Evolutionary conservation across 2,888 invertebrate genomes (phyloP).

Genomic region (Suillia variegata): DNA sequence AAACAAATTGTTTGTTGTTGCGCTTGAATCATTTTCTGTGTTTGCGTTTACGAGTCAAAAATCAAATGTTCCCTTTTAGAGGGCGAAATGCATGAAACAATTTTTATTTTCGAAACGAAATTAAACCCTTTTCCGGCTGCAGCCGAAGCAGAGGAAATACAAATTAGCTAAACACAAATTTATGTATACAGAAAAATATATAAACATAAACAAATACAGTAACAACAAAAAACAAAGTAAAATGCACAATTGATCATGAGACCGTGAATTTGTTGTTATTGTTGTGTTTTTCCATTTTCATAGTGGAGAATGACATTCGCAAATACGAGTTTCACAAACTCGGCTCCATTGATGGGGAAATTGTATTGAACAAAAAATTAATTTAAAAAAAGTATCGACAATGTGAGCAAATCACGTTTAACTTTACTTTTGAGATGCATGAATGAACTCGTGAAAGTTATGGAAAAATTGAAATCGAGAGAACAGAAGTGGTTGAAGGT

Average conservation of each 20-base stretch:
- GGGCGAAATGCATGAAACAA: too few relatives aligned
- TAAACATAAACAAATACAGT: neutral
- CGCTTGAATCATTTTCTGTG: conserved; percentile 7
- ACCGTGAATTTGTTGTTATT: conserved; percentile 8
- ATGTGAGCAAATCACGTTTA: conserved; percentile 12
- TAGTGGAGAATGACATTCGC: too few relatives aligned
- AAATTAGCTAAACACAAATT: neutral
- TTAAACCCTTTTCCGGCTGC: conserved; percentile 16
- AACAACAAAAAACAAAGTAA: neutral
- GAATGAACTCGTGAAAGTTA: conserved; percentile 15
- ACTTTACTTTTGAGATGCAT: conserved; percentile 12
- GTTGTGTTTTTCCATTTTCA: too few relatives aligned
- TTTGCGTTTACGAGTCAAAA: too few relatives aligned
- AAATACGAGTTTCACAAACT: too few relatives aligned
- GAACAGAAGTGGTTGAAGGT: too few relatives aligned
- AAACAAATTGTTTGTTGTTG: neutral
- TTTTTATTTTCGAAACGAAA: too few relatives aligned
- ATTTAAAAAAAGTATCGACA: too few relatives aligned
- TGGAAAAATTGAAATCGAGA: too few relatives aligned
- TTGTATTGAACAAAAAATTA: too few relatives aligned
- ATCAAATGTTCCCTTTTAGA: too few relatives aligned
- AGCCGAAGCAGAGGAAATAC: conserved; percentile 1
- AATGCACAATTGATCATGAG: neutral
- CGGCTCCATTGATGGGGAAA: too few relatives aligned
- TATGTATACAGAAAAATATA: neutral